Percentiles rank a stretch among this genome's conserved stretches.
phyloP scores from a whole-genome alignment of 2,113 vertebrate genomes.

The Pimephales promelas region DNA sequence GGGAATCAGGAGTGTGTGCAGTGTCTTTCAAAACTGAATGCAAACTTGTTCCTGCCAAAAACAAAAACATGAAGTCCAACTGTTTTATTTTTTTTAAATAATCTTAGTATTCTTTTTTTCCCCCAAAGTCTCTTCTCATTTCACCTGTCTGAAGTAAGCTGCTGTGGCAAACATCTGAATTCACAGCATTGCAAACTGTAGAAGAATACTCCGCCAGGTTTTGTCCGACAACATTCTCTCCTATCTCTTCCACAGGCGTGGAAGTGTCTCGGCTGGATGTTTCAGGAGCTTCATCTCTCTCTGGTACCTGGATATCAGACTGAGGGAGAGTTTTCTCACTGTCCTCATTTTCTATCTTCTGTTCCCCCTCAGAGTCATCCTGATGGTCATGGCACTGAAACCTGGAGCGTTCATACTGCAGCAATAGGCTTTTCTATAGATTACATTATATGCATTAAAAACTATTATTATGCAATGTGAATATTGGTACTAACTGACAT shows the following conservation, averaged over 20 bases:
- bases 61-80: neutral
- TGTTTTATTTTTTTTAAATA: neutral
- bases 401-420: conserved; percentile 15
- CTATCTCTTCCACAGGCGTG: conserved; percentile 12
- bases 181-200: conserved; percentile 63
- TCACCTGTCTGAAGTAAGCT: conserved; percentile 17
- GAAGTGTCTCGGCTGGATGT: conserved; percentile 23
- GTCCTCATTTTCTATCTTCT: neutral
- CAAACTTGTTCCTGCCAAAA: conserved; percentile 53
- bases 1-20: conserved; percentile 63
- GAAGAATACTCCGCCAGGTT: conserved; percentile 25
- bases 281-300: conserved; percentile 62
- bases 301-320: conserved; percentile 60
- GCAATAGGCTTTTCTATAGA: conserved; percentile 17
- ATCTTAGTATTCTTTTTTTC: neutral
- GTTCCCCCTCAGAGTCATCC: conserved; percentile 19
- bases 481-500: neutral
- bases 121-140: neutral
- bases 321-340: neutral
- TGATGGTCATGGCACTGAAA: conserved; percentile 1
- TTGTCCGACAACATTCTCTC: conserved; percentile 3
- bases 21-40: conserved; percentile 61
- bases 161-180: conserved; percentile 50
- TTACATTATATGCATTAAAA: neutral
- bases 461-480: neutral